A percentile compares a stretch with the other conserved stretches of the same genome.
Conservation (phyloP, 30 jellyfish, hydroid and myxozoan species). For the Hydractinia echinata region DNA sequence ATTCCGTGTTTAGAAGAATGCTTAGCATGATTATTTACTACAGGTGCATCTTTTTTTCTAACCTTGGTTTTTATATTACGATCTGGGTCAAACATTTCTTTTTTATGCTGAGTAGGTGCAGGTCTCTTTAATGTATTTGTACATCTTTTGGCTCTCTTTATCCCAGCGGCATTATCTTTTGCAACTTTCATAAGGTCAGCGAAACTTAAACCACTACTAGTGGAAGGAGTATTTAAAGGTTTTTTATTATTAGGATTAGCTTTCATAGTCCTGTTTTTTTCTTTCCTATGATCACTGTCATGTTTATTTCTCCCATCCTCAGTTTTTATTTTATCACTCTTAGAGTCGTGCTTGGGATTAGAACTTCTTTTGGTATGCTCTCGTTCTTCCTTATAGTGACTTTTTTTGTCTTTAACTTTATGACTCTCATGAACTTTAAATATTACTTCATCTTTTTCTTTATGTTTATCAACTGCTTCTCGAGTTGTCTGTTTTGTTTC, state of each 20-base stretch:
- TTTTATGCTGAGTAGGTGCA: slow-evolving; percentile 7
- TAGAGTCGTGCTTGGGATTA: background rate
- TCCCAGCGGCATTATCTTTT: slow-evolving; percentile 22
- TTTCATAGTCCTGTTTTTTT: slow-evolving; percentile 2
- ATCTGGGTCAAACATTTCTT: slow-evolving; percentile 22
- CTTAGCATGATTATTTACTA: background rate
- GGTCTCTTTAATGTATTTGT: background rate
- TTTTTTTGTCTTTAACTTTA: background rate
- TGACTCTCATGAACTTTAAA: background rate
- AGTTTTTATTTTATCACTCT: background rate
- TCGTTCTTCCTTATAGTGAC: background rate
- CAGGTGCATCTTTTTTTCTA: background rate
- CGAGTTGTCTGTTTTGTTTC: background rate
- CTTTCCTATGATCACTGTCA: background rate
- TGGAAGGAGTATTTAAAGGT: background rate
- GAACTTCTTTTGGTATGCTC: background rate
- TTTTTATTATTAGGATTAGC: background rate
- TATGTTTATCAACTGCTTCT: background rate
- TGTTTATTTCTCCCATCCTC: background rate
- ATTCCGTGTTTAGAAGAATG: background rate
- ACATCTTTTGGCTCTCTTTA: too few relatives aligned
- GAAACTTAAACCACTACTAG: slow-evolving; percentile 48
- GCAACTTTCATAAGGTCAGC: slow-evolving; percentile 72
- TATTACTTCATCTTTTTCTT: background rate
- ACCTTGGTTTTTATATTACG: slow-evolving; percentile 22